These are phyloP conservation scores for Callopanchax toddi DNA, from an alignment of 2,113 vertebrate species.

Conservation along the genomic window DNA sequence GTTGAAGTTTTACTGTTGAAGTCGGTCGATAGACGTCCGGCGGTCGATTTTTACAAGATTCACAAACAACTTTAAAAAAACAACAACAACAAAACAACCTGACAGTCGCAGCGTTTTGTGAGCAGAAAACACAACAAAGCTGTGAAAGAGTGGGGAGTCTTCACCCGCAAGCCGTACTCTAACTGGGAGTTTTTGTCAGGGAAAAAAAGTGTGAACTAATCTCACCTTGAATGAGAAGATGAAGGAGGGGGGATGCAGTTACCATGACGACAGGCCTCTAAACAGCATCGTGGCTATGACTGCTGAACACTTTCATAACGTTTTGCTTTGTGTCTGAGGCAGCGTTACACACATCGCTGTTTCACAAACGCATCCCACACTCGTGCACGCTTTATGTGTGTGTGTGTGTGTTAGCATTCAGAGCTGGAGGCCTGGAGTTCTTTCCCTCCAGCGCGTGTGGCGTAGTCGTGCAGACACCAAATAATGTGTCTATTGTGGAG, in stretches of 20 bases:
- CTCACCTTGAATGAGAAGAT: slow-evolving; percentile 51
- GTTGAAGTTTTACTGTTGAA: slow-evolving; percentile 12
- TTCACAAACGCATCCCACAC: slow-evolving; percentile 11
- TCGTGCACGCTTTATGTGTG: neutral
- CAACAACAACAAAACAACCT: no score
- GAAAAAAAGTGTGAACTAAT: slow-evolving; percentile 23
- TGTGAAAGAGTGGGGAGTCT: neutral
- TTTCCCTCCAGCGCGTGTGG: slow-evolving; percentile 17
- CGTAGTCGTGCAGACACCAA: slow-evolving; percentile 39
- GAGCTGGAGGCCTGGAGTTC: slow-evolving; percentile 23
- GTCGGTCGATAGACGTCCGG: neutral
- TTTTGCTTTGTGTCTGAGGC: slow-evolving; percentile 16
- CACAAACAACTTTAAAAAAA: neutral
- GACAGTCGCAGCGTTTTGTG: neutral
- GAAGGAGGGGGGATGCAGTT: slow-evolving; percentile 39
- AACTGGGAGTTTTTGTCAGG: slow-evolving; percentile 22
- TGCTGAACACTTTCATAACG: slow-evolving; percentile 10
- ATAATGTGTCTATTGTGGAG: slow-evolving; percentile 68
- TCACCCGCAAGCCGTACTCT: slow-evolving; percentile 1
- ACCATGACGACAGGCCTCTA: slow-evolving; percentile 51
- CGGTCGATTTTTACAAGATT: neutral
- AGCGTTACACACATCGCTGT: neutral
- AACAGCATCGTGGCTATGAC: slow-evolving; percentile 17
- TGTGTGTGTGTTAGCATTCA: slow-evolving; percentile 22
- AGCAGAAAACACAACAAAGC: neutral